Evolutionary conservation across 2,888 invertebrate species (phyloP).

Genomic region (Melanchra persicariae): DNA sequence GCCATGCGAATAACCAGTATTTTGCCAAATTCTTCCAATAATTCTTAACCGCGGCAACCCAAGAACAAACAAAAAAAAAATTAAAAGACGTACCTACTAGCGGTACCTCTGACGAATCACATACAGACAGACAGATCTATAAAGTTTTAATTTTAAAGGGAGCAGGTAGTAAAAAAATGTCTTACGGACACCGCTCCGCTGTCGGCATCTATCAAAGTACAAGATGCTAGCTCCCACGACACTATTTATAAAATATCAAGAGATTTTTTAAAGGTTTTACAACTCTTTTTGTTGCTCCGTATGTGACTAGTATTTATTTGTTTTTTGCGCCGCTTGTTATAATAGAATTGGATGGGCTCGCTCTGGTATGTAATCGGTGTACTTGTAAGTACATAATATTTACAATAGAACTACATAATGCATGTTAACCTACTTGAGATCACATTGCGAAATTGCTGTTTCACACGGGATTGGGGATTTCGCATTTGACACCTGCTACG

Average conservation of each 20-base stretch:
- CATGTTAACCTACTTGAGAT: slow-evolving; percentile 40
- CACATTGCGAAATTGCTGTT: slow-evolving; percentile 31
- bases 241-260: slow-evolving; percentile 84
- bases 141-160: slow-evolving; percentile 85
- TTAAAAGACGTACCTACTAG: slow-evolving; percentile 62
- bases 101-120: slow-evolving; percentile 72
- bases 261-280: slow-evolving; percentile 79
- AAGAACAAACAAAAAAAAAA: slow-evolving; percentile 58
- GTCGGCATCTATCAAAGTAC: slow-evolving; percentile 86
- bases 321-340: slow-evolving; percentile 62
- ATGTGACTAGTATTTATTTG: slow-evolving; percentile 72
- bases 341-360: slow-evolving; percentile 53
- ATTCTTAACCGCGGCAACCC: slow-evolving; percentile 6
- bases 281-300: slow-evolving; percentile 76
- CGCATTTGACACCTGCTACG: slow-evolving; percentile 35
- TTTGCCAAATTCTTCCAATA: slow-evolving; percentile 19
- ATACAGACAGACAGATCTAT: slow-evolving; percentile 75
- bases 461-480: slow-evolving; percentile 31
- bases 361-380: slow-evolving; percentile 38
- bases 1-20: slow-evolving; percentile 33
- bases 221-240: slow-evolving; percentile 86
- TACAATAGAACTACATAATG: slow-evolving; percentile 47
- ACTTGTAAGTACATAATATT: slow-evolving; percentile 26
- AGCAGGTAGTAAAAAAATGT: slow-evolving; percentile 85
- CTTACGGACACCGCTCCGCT: slow-evolving; percentile 76